phyloP scores from a whole-genome alignment of 1,140 invertebrate species.

The Drosophila prosaltans region DNA sequence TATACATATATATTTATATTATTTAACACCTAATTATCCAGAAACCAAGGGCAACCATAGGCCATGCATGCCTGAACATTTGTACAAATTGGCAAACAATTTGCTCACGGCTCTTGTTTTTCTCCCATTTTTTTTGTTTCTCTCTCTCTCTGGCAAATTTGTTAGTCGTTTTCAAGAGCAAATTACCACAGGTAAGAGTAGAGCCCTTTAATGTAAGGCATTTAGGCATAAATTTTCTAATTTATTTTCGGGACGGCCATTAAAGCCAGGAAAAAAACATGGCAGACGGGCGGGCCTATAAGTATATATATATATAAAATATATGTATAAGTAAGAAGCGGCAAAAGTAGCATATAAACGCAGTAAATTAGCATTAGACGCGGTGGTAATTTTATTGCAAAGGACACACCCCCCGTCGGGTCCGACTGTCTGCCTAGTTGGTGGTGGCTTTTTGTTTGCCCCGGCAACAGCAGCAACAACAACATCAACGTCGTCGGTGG shows the following conservation, averaged over 20 bases:
- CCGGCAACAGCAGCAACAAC: conserved; percentile 11
- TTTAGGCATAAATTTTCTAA: conserved; percentile 61
- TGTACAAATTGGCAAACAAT: conserved; percentile 63
- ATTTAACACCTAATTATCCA: conserved; percentile 60
- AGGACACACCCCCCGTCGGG: conserved; percentile 41
- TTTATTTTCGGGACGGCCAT: conserved; percentile 50
- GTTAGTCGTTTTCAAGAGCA: conserved; percentile 64
- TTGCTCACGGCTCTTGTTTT: conserved; percentile 27
- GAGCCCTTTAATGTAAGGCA: conserved; percentile 56
- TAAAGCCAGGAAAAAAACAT: conserved; percentile 31
- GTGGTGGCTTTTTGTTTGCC: conserved; percentile 23
- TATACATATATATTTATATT: conserved; percentile 23
- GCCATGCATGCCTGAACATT: conserved; percentile 48
- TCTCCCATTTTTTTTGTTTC: background rate
- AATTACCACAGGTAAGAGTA: conserved; percentile 48
- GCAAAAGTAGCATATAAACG: conserved; percentile 50
- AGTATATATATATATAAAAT: too few relatives aligned
- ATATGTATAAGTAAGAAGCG: conserved; percentile 9
- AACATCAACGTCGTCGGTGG: background rate
- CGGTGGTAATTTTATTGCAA: conserved; percentile 65
- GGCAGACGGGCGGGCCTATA: conserved; percentile 6
- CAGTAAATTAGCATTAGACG: conserved; percentile 75
- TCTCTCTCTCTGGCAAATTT: conserved; percentile 43
- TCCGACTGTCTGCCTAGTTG: conserved; percentile 15
- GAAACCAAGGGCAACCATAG: conserved; percentile 42